These are phyloP conservation scores for Prenolepis imparis DNA, from an alignment of 2,888 invertebrate genomes.

Conservation along the genomic window DNA sequence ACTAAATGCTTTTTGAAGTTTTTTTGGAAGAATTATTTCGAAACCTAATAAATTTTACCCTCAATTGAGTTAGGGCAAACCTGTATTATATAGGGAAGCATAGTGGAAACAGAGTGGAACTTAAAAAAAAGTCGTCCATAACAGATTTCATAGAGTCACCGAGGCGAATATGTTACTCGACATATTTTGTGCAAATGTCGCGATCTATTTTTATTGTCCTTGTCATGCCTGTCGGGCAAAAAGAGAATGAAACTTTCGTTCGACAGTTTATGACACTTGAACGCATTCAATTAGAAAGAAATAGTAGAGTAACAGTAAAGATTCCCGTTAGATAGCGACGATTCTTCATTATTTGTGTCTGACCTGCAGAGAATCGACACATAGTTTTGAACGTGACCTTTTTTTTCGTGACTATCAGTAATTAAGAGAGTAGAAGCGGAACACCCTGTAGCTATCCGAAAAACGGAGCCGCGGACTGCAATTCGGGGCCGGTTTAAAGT, in stretches of 20 bases:
- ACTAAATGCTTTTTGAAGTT: neutral
- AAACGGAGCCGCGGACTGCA: constrained; percentile 1
- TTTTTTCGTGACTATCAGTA: too few relatives aligned
- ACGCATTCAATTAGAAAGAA: neutral
- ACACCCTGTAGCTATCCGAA: constrained; percentile 21
- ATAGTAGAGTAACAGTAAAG: neutral
- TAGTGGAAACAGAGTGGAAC: too few relatives aligned
- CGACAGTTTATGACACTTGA: neutral
- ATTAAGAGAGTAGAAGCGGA: neutral
- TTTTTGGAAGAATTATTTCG: neutral
- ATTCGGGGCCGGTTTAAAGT: constrained; percentile 25
- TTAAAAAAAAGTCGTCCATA: neutral
- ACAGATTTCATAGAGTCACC: neutral
- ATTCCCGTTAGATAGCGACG: neutral
- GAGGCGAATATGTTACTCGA: neutral
- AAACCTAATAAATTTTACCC: neutral
- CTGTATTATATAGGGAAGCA: neutral
- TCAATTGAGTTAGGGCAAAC: neutral
- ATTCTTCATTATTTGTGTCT: neutral
- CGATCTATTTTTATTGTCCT: neutral
- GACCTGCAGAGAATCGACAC: neutral
- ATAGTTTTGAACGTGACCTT: neutral
- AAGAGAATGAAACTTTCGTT: neutral
- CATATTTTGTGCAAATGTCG: neutral
- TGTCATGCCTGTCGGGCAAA: neutral